Percentiles rank a stretch among this genome's conserved stretches.
phyloP scores from a whole-genome alignment of 2,113 vertebrate genomes.

The Anolis carolinensis region DNA sequence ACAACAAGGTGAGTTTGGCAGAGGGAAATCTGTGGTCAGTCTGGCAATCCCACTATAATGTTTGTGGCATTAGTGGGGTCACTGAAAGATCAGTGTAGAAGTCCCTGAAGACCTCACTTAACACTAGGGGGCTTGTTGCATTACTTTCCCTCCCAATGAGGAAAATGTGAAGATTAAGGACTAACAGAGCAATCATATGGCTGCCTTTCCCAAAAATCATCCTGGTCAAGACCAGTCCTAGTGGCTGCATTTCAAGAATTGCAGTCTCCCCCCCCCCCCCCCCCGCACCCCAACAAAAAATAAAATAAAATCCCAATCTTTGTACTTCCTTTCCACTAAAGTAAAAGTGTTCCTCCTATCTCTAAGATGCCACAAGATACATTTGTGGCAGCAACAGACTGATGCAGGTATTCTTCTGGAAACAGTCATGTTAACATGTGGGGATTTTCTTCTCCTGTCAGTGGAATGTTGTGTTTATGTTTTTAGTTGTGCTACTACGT shows the following conservation, averaged over 20 bases:
- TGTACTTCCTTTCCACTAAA: not conserved
- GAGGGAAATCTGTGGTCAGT: too few relatives aligned
- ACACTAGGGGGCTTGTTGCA: not conserved
- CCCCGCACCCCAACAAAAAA: too few relatives aligned
- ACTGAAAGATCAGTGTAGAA: too few relatives aligned
- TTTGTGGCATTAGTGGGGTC: too few relatives aligned
- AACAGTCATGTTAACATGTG: not conserved
- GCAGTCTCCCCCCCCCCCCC: too few relatives aligned
- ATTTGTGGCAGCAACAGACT: not conserved
- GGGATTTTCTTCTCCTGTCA: constrained; percentile 33
- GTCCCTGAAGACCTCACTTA: not conserved
- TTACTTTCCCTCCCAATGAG: not conserved
- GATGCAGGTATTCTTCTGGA: not conserved
- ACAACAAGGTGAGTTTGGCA: too few relatives aligned
- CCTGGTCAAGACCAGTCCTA: too few relatives aligned
- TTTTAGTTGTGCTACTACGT: constrained; percentile 67
- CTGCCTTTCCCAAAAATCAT: too few relatives aligned
- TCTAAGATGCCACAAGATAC: not conserved
- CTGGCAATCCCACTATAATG: too few relatives aligned
- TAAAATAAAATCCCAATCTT: not conserved
- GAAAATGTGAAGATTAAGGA: not conserved
- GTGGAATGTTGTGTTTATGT: constrained; percentile 43
- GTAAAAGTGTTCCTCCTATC: not conserved
- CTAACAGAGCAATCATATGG: not conserved
- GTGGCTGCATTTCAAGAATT: too few relatives aligned